A percentile compares a stretch with the other conserved stretches of the same genome.
These are phyloP conservation scores for Brachyistius frenatus DNA, from an alignment of 2,113 vertebrate genomes.

Conservation along the genomic window DNA sequence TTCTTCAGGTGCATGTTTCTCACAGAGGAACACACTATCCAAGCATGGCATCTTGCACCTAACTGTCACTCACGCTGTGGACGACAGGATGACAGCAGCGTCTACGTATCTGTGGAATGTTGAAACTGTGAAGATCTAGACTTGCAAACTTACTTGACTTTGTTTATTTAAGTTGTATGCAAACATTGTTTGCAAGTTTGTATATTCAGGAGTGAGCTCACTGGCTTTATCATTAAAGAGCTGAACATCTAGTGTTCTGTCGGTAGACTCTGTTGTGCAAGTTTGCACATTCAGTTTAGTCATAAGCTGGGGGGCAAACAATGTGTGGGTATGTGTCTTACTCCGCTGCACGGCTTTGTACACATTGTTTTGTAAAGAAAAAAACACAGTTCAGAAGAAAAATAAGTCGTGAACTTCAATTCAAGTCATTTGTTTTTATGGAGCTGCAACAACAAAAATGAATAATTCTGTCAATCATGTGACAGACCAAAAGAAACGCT, in stretches of 20 bases:
- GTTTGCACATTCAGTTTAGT: not conserved
- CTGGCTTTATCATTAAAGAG: not conserved
- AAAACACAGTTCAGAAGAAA: too few relatives aligned
- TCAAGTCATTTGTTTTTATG: too few relatives aligned
- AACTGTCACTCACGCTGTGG: not conserved
- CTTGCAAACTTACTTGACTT: not conserved
- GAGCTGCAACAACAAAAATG: too few relatives aligned
- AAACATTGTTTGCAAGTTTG: not conserved
- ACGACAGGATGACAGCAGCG: not conserved
- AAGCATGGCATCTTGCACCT: not conserved
- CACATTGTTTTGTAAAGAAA: too few relatives aligned
- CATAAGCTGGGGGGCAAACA: not conserved
- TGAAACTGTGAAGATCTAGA: not conserved
- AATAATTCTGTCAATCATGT: too few relatives aligned
- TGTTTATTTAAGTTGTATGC: not conserved
- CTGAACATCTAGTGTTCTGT: not conserved
- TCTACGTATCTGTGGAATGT: not conserved
- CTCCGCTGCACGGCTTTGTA: not conserved
- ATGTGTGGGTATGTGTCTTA: not conserved
- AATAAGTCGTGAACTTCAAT: too few relatives aligned
- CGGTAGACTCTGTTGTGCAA: not conserved
- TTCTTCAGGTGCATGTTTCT: not conserved
- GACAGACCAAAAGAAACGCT: too few relatives aligned
- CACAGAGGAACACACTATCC: constrained; percentile 1
- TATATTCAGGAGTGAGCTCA: not conserved